phyloP scores from a whole-genome alignment of 2,113 vertebrate genomes.

The Azemiops feae region DNA sequence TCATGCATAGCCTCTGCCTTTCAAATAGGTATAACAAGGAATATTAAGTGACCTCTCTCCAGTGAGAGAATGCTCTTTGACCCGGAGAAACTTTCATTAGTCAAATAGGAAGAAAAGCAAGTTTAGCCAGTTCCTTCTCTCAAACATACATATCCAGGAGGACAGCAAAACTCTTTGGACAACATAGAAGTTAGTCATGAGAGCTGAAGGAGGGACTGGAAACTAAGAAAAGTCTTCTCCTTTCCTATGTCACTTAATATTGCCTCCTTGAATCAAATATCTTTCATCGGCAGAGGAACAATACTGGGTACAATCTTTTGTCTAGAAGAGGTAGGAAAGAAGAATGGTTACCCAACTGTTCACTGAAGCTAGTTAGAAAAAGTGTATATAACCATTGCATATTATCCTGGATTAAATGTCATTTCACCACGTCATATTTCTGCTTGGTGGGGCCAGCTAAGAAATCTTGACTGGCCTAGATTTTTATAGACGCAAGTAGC shows the following conservation, averaged over 20 bases:
- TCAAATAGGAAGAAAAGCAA: not conserved
- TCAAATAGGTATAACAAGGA: not conserved
- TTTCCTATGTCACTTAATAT: not conserved
- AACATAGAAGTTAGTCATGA: not conserved
- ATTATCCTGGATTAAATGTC: not conserved
- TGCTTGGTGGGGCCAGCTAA: not conserved
- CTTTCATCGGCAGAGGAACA: not conserved
- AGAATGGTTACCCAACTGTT: not conserved
- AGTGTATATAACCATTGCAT: not conserved
- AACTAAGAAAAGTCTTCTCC: not conserved
- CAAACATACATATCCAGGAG: not conserved
- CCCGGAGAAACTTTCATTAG: not conserved
- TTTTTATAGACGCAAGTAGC: not conserved
- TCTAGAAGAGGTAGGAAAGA: not conserved
- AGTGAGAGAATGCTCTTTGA: not conserved
- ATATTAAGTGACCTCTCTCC: not conserved
- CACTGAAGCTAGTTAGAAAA: not conserved
- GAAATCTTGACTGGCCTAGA: constrained; percentile 12
- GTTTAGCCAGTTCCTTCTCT: not conserved
- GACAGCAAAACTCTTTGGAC: not conserved
- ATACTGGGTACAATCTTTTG: not conserved
- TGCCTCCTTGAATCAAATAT: no score
- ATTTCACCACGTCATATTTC: not conserved
- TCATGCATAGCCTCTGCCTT: not conserved
- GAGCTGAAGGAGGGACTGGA: no score